These are phyloP conservation scores for Otocyon megalotis DNA, from an alignment of 2,113 vertebrate genomes.

Conservation along the genomic window DNA sequence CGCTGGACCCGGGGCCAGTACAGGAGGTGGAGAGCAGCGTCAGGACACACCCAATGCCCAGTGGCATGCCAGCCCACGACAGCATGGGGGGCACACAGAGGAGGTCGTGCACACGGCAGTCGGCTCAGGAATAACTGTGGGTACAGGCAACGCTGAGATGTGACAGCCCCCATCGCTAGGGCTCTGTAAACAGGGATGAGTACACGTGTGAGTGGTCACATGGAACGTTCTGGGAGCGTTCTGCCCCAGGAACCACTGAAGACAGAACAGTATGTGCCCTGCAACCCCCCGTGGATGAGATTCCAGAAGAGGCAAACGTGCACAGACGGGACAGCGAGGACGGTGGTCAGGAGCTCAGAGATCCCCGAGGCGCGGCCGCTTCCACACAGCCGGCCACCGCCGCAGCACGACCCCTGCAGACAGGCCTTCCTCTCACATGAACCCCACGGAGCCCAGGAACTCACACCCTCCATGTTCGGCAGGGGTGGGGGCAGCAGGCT, in stretches of 20 bases:
- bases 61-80: background rate
- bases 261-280: accelerated
- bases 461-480: no score
- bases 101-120: background rate
- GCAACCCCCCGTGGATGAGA: accelerated
- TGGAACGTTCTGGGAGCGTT: accelerated
- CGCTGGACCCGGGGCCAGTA: accelerated
- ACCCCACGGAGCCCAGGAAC: no score
- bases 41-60: background rate
- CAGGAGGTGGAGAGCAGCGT: background rate
- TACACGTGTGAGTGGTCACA: accelerated
- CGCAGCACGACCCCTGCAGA: no score
- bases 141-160: accelerated
- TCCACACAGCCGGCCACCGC: no score
- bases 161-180: background rate
- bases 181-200: accelerated
- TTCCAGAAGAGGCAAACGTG: accelerated
- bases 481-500: no score
- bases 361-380: no score
- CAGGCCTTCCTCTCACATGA: no score
- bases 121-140: background rate
- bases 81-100: accelerated
- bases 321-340: accelerated
- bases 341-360: no score
- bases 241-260: accelerated